phyloP scores from a whole-genome alignment of 1,140 invertebrate species.

The Drosophila mojavensis region DNA sequence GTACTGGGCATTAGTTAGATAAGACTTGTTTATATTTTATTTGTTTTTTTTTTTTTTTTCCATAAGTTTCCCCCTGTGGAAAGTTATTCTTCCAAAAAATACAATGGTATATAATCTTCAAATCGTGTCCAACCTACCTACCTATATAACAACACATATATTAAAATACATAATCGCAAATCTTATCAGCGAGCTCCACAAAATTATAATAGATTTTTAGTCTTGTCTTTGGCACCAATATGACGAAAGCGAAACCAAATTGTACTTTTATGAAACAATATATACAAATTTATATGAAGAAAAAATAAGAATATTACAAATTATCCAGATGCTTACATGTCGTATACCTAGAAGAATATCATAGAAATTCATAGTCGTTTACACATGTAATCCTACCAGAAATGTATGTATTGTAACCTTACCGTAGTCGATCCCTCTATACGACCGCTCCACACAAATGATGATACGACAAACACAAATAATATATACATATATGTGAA shows the following conservation, averaged over 20 bases:
- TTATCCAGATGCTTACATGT: constrained; percentile 40
- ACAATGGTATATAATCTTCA: constrained; percentile 43
- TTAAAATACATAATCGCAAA: constrained; percentile 38
- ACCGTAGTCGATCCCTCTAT: constrained; percentile 20
- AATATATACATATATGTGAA: constrained; percentile 1
- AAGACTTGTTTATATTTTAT: constrained; percentile 43
- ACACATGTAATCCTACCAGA: constrained; percentile 26
- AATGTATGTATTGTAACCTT: constrained; percentile 37
- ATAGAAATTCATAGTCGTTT: constrained; percentile 33
- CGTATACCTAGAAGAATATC: constrained; percentile 31
- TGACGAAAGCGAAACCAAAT: constrained; percentile 31
- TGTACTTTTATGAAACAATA: constrained; percentile 45
- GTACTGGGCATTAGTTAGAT: constrained; percentile 64
- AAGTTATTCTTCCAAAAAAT: constrained; percentile 60
- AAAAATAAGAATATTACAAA: constrained; percentile 19
- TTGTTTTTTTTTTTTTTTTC: constrained; percentile 17
- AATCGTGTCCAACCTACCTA: constrained; percentile 62
- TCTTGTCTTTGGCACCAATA: constrained; percentile 42
- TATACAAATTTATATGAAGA: constrained; percentile 23
- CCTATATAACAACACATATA: constrained; percentile 46
- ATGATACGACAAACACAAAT: neutral
- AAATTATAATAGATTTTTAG: constrained; percentile 51
- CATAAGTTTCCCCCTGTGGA: constrained; percentile 33
- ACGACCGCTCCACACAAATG: neutral
- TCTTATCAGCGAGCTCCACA: constrained; percentile 42